Evolutionary conservation across 1,140 invertebrate species (phyloP), one percentile per base, ranked within the genome.

Genomic region (Achroia grisella): DNA sequence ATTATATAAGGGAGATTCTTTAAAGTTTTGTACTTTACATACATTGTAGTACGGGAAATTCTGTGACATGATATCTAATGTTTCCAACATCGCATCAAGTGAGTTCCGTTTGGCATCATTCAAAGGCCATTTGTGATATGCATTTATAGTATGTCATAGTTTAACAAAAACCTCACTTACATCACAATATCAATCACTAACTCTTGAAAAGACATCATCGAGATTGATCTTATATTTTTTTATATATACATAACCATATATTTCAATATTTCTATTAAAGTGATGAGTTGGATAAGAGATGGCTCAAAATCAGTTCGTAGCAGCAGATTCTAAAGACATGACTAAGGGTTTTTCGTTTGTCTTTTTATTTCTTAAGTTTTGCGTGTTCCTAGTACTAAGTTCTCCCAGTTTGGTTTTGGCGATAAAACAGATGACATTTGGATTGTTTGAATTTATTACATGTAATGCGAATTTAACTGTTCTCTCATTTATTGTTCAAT

Each of bases 271-370:
- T 23, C 6, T 23, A 6, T 23, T 23, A 6, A 23, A 23, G 6
- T 23, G 17, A 23, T 23, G 2, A 23, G 17, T 23, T 23, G 17
- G 6, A 23, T 23, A 23, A 23, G 6, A 6, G 17, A 23, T 23
- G 17, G 17, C 10, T 37, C 35, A 17, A 37, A 17, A 17, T 30
- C 37, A 34, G 17, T 67, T 64, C 39, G 52, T 65, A 81, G 80
- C 79, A 83, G 76, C 80, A 81, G 52, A 48, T 66, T 67, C 56
- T 76, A 84, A 84, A 84, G 80, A 84, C 80, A 83, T 75, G 55
- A 49, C 48, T 64, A 74, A 67, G 52, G 28, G 14, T 61, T 57
- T 32, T 37, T 48, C 54, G 49, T 71, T 75, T 68, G 39, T 66
- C 49, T 44, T 66, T 61, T 53, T 63, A 57, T 58, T 52, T 66